Base-by-base conservation (phyloP, 1,140 invertebrate species). In the Drosophila hydei region DNA sequence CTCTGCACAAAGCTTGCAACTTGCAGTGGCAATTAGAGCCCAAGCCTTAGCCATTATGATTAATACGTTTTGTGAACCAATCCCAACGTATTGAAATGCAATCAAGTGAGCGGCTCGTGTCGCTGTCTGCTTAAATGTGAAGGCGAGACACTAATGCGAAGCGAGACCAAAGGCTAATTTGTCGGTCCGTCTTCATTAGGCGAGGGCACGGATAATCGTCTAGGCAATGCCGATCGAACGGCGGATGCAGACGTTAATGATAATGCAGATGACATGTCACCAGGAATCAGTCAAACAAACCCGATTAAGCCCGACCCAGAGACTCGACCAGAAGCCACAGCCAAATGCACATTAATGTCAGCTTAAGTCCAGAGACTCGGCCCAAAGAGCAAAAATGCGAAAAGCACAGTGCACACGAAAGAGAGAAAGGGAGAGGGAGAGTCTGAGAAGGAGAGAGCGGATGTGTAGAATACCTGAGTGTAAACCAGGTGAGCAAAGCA, bases 271-370 rank as follows among this genome's bases (percentile, higher is more conserved):
- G 76, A 58, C 42, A 21, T 84, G 75, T 84, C 75, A 79, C 45
- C 77, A 78, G 72, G 42, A 78, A 68, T 81, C 71, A 58, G 73
- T 79, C 77, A 76, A 64, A 42, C 60, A 61, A 68, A 62, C 68
- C 72, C 38, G 69, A 85, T 84, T 77, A 79, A 16, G 38, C 38
- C 38, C 38, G 38, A 33, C 30, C 30, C 30, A 11, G 9, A 75
- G 60, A 48, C 40, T 43, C 42, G 54, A 70, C 61, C 77, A 87
- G 81, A 85, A 87, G 80, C 80, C 80, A 67, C 81, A 87, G 77
- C 77, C 75, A 87, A 87, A 88, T 81, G 68, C 59, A 65, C 81
- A 87, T 87, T 87, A 87, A 88, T 81, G 75, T 88, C 81, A 75
- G 81, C 83, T 88, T 77, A 81, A 78, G 74, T 69, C 77, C 16